Percentiles rank a stretch among this genome's conserved stretches.
Evolutionary conservation across 2,888 invertebrate species (phyloP).

Genomic region (Agrilus mali): DNA sequence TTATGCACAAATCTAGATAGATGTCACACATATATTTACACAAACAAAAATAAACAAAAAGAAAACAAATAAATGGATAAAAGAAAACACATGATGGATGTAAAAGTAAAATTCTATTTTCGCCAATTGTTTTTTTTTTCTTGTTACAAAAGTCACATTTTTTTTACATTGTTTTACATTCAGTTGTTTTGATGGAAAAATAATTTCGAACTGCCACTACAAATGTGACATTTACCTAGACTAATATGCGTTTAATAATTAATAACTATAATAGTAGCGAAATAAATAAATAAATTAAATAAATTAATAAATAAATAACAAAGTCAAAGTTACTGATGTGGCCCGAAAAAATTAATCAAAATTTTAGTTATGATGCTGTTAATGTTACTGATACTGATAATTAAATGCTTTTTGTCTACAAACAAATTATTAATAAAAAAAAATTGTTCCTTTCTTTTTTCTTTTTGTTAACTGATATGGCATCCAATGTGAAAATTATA

Average conservation of each 20-base stretch:
- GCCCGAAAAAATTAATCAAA: slow-evolving; percentile 2
- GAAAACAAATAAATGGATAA: slow-evolving; percentile 9
- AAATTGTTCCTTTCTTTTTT: no score
- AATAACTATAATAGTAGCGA: slow-evolving; percentile 19
- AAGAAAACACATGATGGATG: slow-evolving; percentile 7
- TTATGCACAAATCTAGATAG: slow-evolving; percentile 29
- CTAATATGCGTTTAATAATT: slow-evolving; percentile 24
- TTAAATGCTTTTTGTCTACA: no score
- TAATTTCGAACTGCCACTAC: slow-evolving; percentile 24
- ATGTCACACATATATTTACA: slow-evolving; percentile 28
- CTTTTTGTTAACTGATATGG: no score
- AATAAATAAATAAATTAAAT: slow-evolving; percentile 44
- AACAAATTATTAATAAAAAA: no score
- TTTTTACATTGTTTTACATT: slow-evolving; percentile 14
- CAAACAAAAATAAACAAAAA: slow-evolving; percentile 11
- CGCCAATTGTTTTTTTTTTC: slow-evolving; percentile 8
- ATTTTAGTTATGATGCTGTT: no score
- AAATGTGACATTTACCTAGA: slow-evolving; percentile 36
- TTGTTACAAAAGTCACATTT: slow-evolving; percentile 7
- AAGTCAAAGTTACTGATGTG: slow-evolving; percentile 29
- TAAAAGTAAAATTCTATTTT: slow-evolving; percentile 11
- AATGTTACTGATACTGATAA: no score
- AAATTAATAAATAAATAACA: slow-evolving; percentile 46
- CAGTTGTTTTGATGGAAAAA: slow-evolving; percentile 6
- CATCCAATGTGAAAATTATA: no score